Evolutionary conservation across 2,888 invertebrate species (phyloP).

Genomic region (Sarcophaga subvicina): DNA sequence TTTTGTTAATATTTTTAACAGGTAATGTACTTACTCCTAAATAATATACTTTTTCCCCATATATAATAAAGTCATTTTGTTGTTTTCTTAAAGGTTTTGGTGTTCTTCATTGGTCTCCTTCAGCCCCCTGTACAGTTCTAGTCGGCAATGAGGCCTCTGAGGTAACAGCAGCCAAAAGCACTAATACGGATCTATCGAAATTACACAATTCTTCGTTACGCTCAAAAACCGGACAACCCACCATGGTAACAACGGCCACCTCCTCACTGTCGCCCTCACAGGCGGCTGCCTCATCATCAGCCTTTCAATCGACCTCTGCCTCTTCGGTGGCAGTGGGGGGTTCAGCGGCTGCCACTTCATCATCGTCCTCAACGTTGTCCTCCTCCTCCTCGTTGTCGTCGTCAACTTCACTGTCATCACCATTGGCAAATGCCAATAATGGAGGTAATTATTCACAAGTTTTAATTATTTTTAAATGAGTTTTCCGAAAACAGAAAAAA

Average conservation of each 20-base stretch:
- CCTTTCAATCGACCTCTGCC: slow-evolving; percentile 82
- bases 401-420: slow-evolving; percentile 80
- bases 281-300: slow-evolving; percentile 85
- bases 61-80: neutral
- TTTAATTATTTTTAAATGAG: slow-evolving; percentile 81
- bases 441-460: slow-evolving; percentile 81
- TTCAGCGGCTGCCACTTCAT: slow-evolving; percentile 83
- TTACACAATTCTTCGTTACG: slow-evolving; percentile 86
- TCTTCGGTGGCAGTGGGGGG: slow-evolving; percentile 82
- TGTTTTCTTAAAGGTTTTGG: slow-evolving; percentile 86
- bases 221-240: slow-evolving; percentile 82
- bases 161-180: slow-evolving; percentile 87
- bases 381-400: slow-evolving; percentile 82
- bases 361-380: slow-evolving; percentile 84
- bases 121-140: slow-evolving; percentile 92
- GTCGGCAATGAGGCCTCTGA: slow-evolving; percentile 90
- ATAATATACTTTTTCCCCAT: neutral
- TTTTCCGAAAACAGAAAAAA: slow-evolving; percentile 74
- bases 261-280: slow-evolving; percentile 83
- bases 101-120: slow-evolving; percentile 91
- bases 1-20: slow-evolving; percentile 93
- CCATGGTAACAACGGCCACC: slow-evolving; percentile 82
- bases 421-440: slow-evolving; percentile 79
- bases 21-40: slow-evolving; percentile 83
- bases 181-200: slow-evolving; percentile 88